A percentile compares a stretch with the other conserved stretches of the same genome.
These are phyloP conservation scores for Agrilus planipennis DNA, from an alignment of 1,140 invertebrate genomes.

Conservation along the genomic window DNA sequence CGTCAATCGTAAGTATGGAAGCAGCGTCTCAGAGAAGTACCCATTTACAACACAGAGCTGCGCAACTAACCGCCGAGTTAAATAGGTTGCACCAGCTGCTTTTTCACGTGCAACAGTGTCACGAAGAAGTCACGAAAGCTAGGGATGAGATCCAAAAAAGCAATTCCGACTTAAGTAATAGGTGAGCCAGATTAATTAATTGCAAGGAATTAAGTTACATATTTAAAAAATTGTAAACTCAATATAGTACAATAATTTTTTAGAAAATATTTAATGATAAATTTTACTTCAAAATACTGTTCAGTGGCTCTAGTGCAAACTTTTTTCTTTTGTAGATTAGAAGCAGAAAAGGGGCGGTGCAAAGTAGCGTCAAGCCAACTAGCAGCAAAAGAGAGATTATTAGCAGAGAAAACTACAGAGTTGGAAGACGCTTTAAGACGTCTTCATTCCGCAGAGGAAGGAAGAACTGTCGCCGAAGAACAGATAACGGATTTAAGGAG, in stretches of 20 bases:
- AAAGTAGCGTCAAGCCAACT: constrained; percentile 15
- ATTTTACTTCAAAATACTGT: no score
- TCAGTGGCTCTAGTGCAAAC: not conserved
- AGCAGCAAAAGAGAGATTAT: constrained; percentile 14
- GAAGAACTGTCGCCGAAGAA: constrained; percentile 13
- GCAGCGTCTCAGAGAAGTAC: constrained; percentile 39
- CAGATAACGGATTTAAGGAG: constrained; percentile 16
- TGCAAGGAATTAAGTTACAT: not conserved
- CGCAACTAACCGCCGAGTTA: constrained; percentile 37
- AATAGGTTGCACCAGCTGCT: constrained; percentile 39
- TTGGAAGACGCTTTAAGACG: constrained; percentile 13
- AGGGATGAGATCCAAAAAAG: constrained; percentile 12
- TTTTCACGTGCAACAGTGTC: constrained; percentile 38
- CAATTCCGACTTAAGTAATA: constrained; percentile 13
- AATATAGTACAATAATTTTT: constrained; percentile 2
- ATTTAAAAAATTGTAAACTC: not conserved
- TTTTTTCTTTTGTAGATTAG: constrained; percentile 4
- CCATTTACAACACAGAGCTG: constrained; percentile 38
- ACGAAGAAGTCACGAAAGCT: constrained; percentile 30
- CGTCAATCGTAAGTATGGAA: constrained; percentile 39
- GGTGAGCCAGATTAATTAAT: constrained; percentile 8
- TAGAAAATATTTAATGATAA: constrained; percentile 6
- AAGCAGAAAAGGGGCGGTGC: constrained; percentile 15
- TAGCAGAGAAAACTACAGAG: constrained; percentile 12
- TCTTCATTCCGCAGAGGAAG: constrained; percentile 11